Evolutionary conservation across 2,888 invertebrate genomes (phyloP).

Genomic region (Drosophila rellima): DNA sequence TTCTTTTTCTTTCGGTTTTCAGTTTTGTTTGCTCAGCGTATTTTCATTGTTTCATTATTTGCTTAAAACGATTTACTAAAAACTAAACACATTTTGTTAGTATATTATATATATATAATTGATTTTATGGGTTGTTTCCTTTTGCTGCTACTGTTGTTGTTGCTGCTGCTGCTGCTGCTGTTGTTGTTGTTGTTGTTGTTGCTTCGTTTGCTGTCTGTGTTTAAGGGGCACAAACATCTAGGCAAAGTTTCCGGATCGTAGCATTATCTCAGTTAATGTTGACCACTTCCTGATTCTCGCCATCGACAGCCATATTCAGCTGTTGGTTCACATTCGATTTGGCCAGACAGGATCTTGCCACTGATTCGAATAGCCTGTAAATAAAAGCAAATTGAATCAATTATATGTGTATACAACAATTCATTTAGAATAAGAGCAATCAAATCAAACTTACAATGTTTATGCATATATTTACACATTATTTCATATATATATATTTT

Average conservation of each 20-base stretch:
- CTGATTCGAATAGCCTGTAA: constrained; percentile 95
- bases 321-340: constrained; percentile 88
- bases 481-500: not conserved
- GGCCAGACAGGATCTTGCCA: constrained; percentile 97
- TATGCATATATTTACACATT: constrained; percentile 6
- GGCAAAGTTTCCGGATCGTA: constrained; percentile 52
- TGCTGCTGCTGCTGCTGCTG: constrained; percentile 39
- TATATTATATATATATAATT: constrained; percentile 59
- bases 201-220: constrained; percentile 30
- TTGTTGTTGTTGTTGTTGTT: constrained; percentile 37
- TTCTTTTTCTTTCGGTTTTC: constrained; percentile 24
- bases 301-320: constrained; percentile 83
- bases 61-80: constrained; percentile 70
- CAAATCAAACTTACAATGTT: constrained; percentile 13
- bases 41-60: constrained; percentile 64
- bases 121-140: constrained; percentile 35
- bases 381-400: not conserved
- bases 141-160: constrained; percentile 32
- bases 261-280: constrained; percentile 72
- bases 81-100: constrained; percentile 70
- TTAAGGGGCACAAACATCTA: constrained; percentile 49
- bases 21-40: constrained; percentile 38
- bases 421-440: not conserved
- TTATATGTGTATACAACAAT: not conserved
- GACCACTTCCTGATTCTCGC: constrained; percentile 85